A percentile compares a stretch with the other conserved stretches of the same genome.
These are phyloP conservation scores for Phaethornis superciliosus DNA, from an alignment of 2,113 vertebrate species.

Conservation along the genomic window DNA sequence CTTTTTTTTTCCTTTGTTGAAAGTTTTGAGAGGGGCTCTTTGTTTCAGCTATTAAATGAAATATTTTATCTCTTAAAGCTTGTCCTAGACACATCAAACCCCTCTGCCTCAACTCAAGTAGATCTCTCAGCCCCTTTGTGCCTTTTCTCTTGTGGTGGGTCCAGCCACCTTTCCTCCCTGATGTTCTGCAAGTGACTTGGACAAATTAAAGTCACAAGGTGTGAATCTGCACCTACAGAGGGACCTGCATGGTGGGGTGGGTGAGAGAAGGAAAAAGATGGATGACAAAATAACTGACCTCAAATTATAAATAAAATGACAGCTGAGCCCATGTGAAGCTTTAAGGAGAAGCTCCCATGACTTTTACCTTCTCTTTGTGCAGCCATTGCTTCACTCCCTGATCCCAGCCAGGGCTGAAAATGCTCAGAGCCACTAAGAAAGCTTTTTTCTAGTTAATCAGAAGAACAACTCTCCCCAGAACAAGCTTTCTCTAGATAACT, in stretches of 20 bases:
- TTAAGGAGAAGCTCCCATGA: not conserved
- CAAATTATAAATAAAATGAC: not conserved
- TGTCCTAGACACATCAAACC: fast-evolving
- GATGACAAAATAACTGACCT: not conserved
- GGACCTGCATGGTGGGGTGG: fast-evolving
- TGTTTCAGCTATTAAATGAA: not conserved
- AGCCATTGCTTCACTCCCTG: not conserved
- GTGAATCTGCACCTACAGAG: not conserved
- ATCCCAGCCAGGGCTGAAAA: slow-evolving; percentile 9
- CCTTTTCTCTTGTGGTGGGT: not conserved
- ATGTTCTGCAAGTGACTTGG: not conserved
- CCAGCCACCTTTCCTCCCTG: not conserved
- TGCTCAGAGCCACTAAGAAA: slow-evolving; percentile 47
- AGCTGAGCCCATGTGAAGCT: not conserved
- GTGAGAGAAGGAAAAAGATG: not conserved
- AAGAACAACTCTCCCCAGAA: slow-evolving; percentile 42
- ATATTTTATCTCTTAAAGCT: not conserved
- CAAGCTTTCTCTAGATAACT: slow-evolving; percentile 63
- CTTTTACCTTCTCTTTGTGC: not conserved
- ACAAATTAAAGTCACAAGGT: not conserved
- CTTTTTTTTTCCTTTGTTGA: not conserved
- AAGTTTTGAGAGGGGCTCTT: not conserved
- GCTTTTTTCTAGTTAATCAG: slow-evolving; percentile 58
- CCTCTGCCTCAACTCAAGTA: not conserved
- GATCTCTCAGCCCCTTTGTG: not conserved